These are phyloP conservation scores for Volucella inanis DNA, from an alignment of 2,888 invertebrate species.

Conservation along the genomic window DNA sequence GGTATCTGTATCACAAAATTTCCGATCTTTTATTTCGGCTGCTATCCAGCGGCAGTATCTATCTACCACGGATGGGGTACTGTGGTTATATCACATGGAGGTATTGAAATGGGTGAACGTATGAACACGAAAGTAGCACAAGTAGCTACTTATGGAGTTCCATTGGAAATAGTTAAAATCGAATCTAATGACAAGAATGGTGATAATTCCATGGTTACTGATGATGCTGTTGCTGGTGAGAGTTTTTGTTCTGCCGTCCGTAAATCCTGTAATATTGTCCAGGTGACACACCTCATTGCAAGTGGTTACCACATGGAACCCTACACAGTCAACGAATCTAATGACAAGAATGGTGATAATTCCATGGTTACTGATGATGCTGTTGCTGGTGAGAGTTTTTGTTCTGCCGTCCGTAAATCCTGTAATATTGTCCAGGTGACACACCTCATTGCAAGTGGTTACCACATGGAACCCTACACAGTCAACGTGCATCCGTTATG, in stretches of 20 bases:
- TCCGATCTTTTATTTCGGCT: conserved; percentile 84
- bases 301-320: no score
- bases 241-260: conserved; percentile 84
- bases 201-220: conserved; percentile 88
- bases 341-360: conserved; percentile 87
- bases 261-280: no score
- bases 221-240: conserved; percentile 90
- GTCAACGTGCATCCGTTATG: conserved; percentile 91
- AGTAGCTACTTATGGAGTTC: conserved; percentile 89
- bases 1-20: conserved; percentile 89
- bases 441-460: no score
- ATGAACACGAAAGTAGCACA: conserved; percentile 88
- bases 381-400: conserved; percentile 88
- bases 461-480: no score
- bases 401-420: conserved; percentile 80
- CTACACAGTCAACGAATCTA: no score
- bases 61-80: conserved; percentile 89
- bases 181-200: conserved; percentile 86
- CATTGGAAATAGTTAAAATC: conserved; percentile 87
- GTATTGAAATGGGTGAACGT: conserved; percentile 92
- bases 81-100: conserved; percentile 88
- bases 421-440: no score
- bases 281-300: no score
- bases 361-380: conserved; percentile 88
- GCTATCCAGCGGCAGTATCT: conserved; percentile 86